Base-by-base conservation (phyloP, 2,113 vertebrate species). In the Nymphicus hollandicus region DNA sequence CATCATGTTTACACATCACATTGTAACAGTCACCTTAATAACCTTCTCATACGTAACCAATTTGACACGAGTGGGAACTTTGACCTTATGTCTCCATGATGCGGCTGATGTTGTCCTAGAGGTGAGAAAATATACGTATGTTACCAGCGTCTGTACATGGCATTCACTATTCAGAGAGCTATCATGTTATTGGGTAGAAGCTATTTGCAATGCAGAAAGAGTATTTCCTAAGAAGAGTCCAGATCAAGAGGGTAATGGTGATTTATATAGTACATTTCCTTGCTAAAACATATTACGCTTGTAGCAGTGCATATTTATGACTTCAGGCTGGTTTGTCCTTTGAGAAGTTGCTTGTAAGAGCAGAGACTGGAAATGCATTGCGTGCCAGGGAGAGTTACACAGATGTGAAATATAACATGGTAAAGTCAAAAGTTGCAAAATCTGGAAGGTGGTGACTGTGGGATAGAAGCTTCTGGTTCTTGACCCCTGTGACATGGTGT, bases 31-130 rank as follows among this genome's bases (percentile, higher is more conserved):
- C 97, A 98, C 96, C 70, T 98, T 99, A 97, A 98, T 99, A 96
- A 97, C 97, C 79, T 98, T 99, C 97, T 99, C 99, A 49, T 99
- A 99, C 19, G 98, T 99, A 93, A 99, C 99, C 97, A 99, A 99
- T 97, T 99, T 99, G 99, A 98, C 98, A 70, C 98, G 99, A 90
- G 98, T 99, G 81, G 99, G 99, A 92, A 98, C 98, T 58, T 98
- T 99, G 97, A 98, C 98, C 94, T 97, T 99, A 81, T 99, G 99
- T 96, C 98, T 99, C 93, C 99, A 99, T 8, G 99, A 99, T 47
- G 98, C 95, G 22, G 97, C 99, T 3, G 99, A 99, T 72, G 95
- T 98, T 93, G 94, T 99, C 87, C 98, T 99, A 97, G 99, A 99
- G 99, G 99, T 99, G 98, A 99, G 98, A 81, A n/a, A 81, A 80